Conservation (phyloP, 1,140 invertebrate species). For the Agrypnia vestita region DNA sequence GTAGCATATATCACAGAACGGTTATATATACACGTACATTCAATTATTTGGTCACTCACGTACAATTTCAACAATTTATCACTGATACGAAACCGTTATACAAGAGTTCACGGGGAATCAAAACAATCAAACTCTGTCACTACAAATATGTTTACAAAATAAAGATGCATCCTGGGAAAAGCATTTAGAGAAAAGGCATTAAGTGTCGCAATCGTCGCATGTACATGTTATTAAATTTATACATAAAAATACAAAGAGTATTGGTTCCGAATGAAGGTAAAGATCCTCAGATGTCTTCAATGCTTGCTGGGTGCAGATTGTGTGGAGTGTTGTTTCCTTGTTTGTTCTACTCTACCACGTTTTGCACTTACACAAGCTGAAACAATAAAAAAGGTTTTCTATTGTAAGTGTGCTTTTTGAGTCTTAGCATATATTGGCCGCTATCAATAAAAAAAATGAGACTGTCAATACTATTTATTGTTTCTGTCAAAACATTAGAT, state of each 20-base stretch:
- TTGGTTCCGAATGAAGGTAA: conserved; percentile 43
- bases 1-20: conserved; percentile 72
- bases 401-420: too few species aligned
- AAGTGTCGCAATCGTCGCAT: conserved; percentile 20
- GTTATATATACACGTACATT: conserved; percentile 61
- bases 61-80: conserved; percentile 22
- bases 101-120: conserved; percentile 25
- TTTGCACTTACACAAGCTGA: conserved; percentile 87
- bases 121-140: conserved; percentile 9
- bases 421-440: too few species aligned
- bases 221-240: conserved; percentile 39
- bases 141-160: conserved; percentile 42
- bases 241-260: conserved; percentile 30
- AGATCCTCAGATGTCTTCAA: conserved; percentile 92
- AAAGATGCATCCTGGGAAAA: conserved; percentile 25
- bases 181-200: conserved; percentile 42
- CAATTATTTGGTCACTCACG: conserved; percentile 47
- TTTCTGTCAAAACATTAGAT: too few species aligned
- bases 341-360: conserved; percentile 79
- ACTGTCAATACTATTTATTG: too few species aligned
- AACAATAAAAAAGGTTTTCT: conserved; percentile 67
- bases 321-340: conserved; percentile 73
- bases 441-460: too few species aligned
- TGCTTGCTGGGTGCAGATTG: conserved; percentile 88
- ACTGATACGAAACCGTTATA: conserved; percentile 23